phyloP scores from a whole-genome alignment of 2,797 vertebrate genomes.

The Rhodeus uyekii region DNA sequence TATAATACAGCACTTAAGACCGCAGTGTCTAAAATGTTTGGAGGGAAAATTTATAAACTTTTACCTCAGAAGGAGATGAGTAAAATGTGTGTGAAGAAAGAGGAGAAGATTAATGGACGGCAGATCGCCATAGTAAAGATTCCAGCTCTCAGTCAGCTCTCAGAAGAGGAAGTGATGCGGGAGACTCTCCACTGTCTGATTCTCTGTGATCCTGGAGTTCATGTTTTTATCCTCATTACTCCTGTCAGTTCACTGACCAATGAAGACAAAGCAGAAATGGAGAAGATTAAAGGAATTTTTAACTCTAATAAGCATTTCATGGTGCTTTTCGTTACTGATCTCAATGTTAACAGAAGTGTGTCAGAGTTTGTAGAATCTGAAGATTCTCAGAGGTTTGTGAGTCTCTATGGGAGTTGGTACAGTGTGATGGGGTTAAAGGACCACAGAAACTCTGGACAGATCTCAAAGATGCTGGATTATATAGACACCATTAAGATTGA shows the following conservation, averaged over 20 bases:
- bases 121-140: background rate
- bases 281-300: background rate
- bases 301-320: background rate
- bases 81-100: background rate
- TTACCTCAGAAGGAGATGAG: background rate
- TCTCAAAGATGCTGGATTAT: fast-evolving
- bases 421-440: background rate
- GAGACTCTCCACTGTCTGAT: background rate
- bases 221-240: background rate
- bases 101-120: background rate
- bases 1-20: background rate
- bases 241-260: background rate
- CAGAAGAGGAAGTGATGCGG: background rate
- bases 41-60: no score
- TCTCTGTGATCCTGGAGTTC: background rate
- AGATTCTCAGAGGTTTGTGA: fast-evolving
- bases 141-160: background rate
- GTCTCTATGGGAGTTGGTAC: background rate
- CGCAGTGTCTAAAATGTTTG: background rate
- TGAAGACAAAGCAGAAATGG: background rate
- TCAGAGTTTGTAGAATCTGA: fast-evolving
- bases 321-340: background rate
- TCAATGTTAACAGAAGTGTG: background rate
- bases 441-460: fast-evolving
- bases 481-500: fast-evolving